Conservation (phyloP, 2,113 vertebrate genomes). For the Numenius arquata region DNA sequence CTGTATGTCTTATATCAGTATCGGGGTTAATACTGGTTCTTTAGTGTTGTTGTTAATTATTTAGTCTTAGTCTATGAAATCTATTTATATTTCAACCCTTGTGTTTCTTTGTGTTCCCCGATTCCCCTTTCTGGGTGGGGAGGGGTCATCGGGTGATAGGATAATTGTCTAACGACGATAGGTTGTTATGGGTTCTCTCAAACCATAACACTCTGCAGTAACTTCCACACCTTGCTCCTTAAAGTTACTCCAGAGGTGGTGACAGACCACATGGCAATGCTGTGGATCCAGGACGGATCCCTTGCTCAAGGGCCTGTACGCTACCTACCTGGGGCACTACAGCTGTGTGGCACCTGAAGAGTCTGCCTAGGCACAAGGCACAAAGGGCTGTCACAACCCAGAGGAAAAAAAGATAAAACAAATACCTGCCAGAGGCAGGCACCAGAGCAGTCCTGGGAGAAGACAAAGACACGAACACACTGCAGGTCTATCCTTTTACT, state of each 20-base stretch:
- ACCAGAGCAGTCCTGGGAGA: neutral
- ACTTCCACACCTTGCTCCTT: neutral
- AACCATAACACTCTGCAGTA: too few relatives aligned
- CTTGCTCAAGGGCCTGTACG: neutral
- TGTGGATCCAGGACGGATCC: neutral
- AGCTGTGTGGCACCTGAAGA: neutral
- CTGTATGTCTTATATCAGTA: too few relatives aligned
- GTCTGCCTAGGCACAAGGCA: neutral
- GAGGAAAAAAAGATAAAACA: neutral
- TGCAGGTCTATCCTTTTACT: neutral
- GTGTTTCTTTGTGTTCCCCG: too few relatives aligned
- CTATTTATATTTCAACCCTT: too few relatives aligned
- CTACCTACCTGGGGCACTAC: neutral
- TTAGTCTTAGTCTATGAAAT: too few relatives aligned
- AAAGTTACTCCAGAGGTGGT: neutral
- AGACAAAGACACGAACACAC: neutral
- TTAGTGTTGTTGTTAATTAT: too few relatives aligned
- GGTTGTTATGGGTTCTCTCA: too few relatives aligned
- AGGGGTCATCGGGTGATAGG: too few relatives aligned
- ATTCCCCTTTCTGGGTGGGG: too few relatives aligned
- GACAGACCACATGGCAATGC: neutral
- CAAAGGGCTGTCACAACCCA: neutral
- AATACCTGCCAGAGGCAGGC: neutral
- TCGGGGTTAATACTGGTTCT: too few relatives aligned
- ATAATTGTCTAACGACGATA: too few relatives aligned